A percentile compares a stretch with the other conserved stretches of the same genome.
Conservation (phyloP, 2,113 vertebrate species). For the Pachypanchax playfairii region DNA sequence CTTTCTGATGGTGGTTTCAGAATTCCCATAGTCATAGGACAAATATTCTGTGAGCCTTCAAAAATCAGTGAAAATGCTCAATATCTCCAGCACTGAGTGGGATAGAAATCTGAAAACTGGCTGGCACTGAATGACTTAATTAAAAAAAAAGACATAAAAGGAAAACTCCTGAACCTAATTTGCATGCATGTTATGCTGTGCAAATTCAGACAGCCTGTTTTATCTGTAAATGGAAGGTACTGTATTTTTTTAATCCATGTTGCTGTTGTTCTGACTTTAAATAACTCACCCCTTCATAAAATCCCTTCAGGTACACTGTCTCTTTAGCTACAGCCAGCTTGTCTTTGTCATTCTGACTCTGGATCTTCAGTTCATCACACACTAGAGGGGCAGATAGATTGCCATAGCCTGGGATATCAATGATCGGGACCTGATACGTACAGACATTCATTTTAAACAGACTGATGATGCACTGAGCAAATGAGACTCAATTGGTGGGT, state of each 20-base stretch:
- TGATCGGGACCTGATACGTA: constrained; percentile 86
- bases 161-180: not conserved
- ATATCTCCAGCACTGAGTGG: too few relatives aligned
- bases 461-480: not conserved
- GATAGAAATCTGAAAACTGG: too few relatives aligned
- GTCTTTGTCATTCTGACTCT: constrained; percentile 97
- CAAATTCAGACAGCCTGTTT: not conserved
- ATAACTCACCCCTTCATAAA: constrained; percentile 95
- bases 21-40: too few relatives aligned
- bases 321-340: constrained; percentile 96
- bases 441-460: constrained; percentile 8
- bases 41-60: too few relatives aligned
- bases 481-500: not conserved
- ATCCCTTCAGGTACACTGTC: constrained; percentile 92
- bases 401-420: constrained; percentile 93
- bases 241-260: too few relatives aligned
- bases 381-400: constrained; percentile 88
- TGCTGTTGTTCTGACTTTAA: not conserved
- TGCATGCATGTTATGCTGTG: not conserved
- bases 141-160: constrained; percentile 5
- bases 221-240: not conserved
- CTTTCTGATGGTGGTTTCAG: too few relatives aligned
- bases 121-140: too few relatives aligned
- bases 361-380: constrained; percentile 95
- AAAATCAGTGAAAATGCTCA: too few relatives aligned